Base-by-base conservation (phyloP, 2,113 vertebrate genomes). In the Copsychus sechellarum region DNA sequence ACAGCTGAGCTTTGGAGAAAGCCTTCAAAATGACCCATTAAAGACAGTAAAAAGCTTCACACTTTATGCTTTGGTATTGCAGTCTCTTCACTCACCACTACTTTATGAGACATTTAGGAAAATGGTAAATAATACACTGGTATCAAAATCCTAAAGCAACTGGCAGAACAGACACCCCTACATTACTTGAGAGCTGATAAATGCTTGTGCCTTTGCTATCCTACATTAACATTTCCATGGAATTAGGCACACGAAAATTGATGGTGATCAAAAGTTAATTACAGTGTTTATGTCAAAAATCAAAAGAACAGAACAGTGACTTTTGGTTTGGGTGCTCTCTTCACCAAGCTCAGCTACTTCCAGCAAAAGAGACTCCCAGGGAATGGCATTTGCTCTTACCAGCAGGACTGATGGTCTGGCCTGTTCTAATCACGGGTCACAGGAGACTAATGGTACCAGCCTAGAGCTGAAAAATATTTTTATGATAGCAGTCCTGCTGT, bases 1-100 rank as follows among this genome's bases (percentile, higher is more conserved):
- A 81, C 94, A 95, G 87, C 88, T 94, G 88, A 74, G 48, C 21
- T 51, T 81, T 53, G 42, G n/a, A 93, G 38, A 86, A 96, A 86
- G 61, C 36, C 14, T 6, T 71, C 81, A 67, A 86, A 93, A 88
- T 50, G 85, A 86, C 82, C 90, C 53, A 57, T 45, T 79, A 70
- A 83, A 72, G 76, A 67, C 23, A 88, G 57, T 22, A n/a, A 86
- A 47, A 88, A 90, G 86, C 67, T 67, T 62, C 85, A 71, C 53
- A 34, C n/a, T 86, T 66, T 0, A 33, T 53, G 71, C 38, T 77
- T 54, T 31, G 24, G 42, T 34, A 62, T 18, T 56, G 53, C 8
- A 71, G 51, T 18, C 60, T 92, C 79, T 56, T 83, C 45, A 50
- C 34, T 91, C 62, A 70, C 17, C 42, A n/a, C 20, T 1, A 1